Percentiles rank a stretch among this genome's conserved stretches.
phyloP scores from a whole-genome alignment of 37 sponge, comb jelly and placozoan genomes.

The Hormiphora californensis region DNA sequence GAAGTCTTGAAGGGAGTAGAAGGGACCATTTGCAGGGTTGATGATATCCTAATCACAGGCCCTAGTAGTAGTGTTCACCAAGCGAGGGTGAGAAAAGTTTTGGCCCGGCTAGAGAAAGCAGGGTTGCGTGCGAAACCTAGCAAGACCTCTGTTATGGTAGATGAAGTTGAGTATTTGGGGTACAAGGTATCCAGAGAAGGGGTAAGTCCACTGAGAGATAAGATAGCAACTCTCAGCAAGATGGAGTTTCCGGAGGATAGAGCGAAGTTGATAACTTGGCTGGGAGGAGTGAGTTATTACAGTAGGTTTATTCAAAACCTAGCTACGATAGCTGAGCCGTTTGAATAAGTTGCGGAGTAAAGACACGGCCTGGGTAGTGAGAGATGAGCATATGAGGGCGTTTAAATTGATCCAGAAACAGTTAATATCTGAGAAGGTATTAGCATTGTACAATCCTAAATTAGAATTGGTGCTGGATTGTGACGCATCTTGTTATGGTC shows the following conservation, averaged over 20 bases:
- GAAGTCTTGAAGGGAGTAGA: conserved; percentile 57
- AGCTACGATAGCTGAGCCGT: neutral
- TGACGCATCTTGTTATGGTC: neutral
- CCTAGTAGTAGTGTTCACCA: neutral
- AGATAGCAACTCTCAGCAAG: neutral
- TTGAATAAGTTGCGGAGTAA: neutral
- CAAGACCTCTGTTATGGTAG: conserved; percentile 57
- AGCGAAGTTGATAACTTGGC: neutral
- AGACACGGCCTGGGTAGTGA: neutral
- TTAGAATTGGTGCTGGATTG: neutral
- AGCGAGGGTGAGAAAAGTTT: neutral
- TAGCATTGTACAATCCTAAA: too few relatives aligned
- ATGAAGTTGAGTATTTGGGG: neutral
- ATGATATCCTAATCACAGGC: conserved; percentile 62
- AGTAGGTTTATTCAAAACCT: conserved; percentile 7
- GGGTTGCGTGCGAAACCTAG: conserved; percentile 58
- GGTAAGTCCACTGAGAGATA: neutral
- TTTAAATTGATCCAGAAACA: neutral
- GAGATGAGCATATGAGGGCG: neutral
- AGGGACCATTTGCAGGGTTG: conserved; percentile 54
- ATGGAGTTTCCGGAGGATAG: neutral
- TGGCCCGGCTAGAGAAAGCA: conserved; percentile 2
- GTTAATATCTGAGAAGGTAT: neutral
- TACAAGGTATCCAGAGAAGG: neutral
- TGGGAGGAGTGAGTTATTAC: conserved; percentile 42